Conservation (phyloP, 2,113 vertebrate genomes). For the Columba janthina region DNA sequence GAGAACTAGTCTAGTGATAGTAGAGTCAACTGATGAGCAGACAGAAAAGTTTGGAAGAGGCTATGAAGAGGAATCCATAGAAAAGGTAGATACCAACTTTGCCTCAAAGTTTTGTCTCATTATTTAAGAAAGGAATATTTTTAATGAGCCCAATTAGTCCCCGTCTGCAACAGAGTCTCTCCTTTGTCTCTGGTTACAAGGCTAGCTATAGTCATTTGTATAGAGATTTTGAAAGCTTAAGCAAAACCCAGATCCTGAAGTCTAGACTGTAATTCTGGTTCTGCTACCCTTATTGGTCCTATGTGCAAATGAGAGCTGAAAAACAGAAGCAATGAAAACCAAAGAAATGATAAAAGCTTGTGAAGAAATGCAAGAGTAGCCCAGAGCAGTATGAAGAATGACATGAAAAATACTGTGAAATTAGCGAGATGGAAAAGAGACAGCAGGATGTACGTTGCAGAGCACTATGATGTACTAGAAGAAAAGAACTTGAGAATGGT, state of each 20-base stretch:
- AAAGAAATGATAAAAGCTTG: neutral
- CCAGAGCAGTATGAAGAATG: neutral
- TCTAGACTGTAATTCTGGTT: neutral
- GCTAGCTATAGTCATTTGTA: neutral
- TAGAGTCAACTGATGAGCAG: conserved; percentile 80
- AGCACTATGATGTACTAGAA: neutral
- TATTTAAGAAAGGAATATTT: neutral
- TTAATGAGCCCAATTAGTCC: neutral
- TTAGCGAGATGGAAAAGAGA: neutral
- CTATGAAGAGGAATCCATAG: conserved; percentile 80
- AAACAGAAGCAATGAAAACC: neutral
- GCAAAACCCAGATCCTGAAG: neutral
- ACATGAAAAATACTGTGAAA: neutral
- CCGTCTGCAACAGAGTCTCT: neutral
- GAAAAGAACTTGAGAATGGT: neutral
- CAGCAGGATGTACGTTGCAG: neutral
- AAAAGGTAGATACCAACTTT: conserved; percentile 78
- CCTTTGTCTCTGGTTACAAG: neutral
- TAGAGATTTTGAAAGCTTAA: neutral
- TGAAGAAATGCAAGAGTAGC: neutral
- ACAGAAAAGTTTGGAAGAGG: conserved; percentile 67
- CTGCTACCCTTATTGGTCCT: neutral
- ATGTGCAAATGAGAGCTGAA: neutral
- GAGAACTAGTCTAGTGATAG: conserved; percentile 73
- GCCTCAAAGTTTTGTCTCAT: neutral